A percentile compares a stretch with the other conserved stretches of the same genome.
Evolutionary conservation across 2,888 invertebrate species (phyloP).

Genomic region (Digitonthophagus gazella): DNA sequence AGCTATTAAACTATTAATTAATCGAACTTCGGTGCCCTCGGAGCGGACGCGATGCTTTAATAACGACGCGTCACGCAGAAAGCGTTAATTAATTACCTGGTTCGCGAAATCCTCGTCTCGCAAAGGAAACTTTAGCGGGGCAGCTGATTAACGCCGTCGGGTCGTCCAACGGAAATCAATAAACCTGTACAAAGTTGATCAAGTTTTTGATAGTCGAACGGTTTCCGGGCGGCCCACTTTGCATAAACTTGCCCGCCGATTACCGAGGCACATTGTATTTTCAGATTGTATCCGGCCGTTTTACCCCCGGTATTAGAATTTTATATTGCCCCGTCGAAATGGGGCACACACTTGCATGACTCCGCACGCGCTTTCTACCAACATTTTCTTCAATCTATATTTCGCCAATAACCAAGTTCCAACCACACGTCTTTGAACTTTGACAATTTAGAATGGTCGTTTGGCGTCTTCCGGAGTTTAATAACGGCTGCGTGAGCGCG

Average conservation of each 20-base stretch:
- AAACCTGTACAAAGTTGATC: background rate
- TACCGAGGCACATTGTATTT: slow-evolving; percentile 38
- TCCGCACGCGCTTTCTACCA: background rate
- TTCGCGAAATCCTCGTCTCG: background rate
- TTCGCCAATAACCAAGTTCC: too few relatives aligned
- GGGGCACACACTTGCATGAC: slow-evolving; percentile 47
- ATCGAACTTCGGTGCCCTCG: slow-evolving; percentile 35
- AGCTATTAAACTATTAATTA: slow-evolving; percentile 49
- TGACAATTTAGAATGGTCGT: background rate
- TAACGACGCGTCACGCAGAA: background rate
- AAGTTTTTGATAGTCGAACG: background rate
- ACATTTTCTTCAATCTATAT: background rate
- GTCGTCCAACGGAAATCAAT: background rate
- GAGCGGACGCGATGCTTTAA: too few relatives aligned
- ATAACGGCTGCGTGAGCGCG: background rate
- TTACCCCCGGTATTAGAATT: slow-evolving; percentile 46
- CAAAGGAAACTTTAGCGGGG: background rate
- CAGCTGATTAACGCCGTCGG: background rate
- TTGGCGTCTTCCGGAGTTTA: background rate
- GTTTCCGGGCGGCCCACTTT: background rate
- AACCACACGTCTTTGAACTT: too few relatives aligned
- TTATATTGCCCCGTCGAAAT: slow-evolving; percentile 49
- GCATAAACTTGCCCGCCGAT: background rate
- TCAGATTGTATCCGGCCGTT: slow-evolving; percentile 51
- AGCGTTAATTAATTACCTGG: background rate